phyloP scores from a whole-genome alignment of 2,113 vertebrate genomes.

The Peromyscus polionotus region DNA sequence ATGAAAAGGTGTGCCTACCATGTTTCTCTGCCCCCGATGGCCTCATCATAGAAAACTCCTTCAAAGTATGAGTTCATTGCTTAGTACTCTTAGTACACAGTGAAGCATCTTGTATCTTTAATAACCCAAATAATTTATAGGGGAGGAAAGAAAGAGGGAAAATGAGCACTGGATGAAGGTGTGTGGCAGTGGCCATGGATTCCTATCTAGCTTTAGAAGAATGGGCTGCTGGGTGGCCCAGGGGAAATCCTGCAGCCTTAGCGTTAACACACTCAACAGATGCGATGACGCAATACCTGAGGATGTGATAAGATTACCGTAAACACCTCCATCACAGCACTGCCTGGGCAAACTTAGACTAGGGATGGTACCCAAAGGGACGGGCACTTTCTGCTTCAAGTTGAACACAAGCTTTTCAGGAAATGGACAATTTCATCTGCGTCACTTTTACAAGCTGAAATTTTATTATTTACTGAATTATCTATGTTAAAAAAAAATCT shows the following conservation, averaged over 20 bases:
- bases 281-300: neutral
- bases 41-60: neutral
- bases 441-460: constrained; percentile 91
- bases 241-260: neutral
- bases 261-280: neutral
- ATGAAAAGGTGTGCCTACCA: neutral
- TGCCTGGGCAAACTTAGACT: neutral
- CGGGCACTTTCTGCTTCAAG: neutral
- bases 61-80: neutral
- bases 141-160: neutral
- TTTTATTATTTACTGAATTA: constrained; percentile 92
- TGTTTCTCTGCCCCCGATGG: neutral
- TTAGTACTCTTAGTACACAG: neutral
- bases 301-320: neutral
- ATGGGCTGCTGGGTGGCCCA: neutral
- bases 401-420: constrained; percentile 74
- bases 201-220: constrained; percentile 7
- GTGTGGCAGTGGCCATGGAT: neutral
- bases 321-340: neutral
- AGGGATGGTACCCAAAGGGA: neutral
- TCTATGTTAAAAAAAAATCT: constrained; percentile 93
- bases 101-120: neutral
- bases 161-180: neutral
- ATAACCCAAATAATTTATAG: neutral
- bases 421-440: constrained; percentile 83